A percentile compares a stretch with the other conserved stretches of the same genome.
These are phyloP conservation scores for Drosophila miranda DNA, from an alignment of 1,140 invertebrate genomes.

Conservation along the genomic window DNA sequence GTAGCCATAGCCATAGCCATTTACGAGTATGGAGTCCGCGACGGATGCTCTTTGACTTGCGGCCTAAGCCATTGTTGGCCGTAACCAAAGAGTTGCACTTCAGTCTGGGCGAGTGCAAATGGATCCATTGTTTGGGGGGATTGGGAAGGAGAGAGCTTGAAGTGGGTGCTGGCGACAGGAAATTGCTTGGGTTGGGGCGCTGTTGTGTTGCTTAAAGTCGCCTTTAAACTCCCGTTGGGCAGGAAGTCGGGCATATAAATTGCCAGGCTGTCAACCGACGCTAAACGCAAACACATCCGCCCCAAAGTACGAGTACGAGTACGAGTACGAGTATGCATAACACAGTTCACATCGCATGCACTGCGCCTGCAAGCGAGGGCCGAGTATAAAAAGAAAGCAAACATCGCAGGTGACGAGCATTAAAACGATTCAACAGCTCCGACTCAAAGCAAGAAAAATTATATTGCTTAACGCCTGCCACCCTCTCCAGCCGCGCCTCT, in stretches of 20 bases:
- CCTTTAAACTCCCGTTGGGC: slow-evolving; percentile 44
- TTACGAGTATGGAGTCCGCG: slow-evolving; percentile 46
- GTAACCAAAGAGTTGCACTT: slow-evolving; percentile 71
- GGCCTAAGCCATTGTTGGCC: slow-evolving; percentile 51
- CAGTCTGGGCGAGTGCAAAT: slow-evolving; percentile 63
- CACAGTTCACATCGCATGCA: slow-evolving; percentile 28
- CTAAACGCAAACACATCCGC: slow-evolving; percentile 72
- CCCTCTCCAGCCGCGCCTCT: background rate
- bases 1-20: slow-evolving; percentile 36
- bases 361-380: background rate
- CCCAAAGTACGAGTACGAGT: slow-evolving; percentile 22
- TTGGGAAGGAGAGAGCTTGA: slow-evolving; percentile 11
- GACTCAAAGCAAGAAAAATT: slow-evolving; percentile 70
- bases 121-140: slow-evolving; percentile 62
- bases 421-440: slow-evolving; percentile 80
- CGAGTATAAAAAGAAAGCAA: slow-evolving; percentile 41
- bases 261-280: slow-evolving; percentile 67
- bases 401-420: slow-evolving; percentile 73
- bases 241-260: slow-evolving; percentile 68
- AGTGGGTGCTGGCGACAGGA: slow-evolving; percentile 55
- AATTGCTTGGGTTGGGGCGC: slow-evolving; percentile 34
- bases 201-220: too few relatives aligned
- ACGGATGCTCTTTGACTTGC: slow-evolving; percentile 71
- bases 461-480: slow-evolving; percentile 64
- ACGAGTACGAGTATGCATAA: slow-evolving; percentile 19